phyloP scores from a whole-genome alignment of 1,140 invertebrate species.

The Acromyrmex echinatior region DNA sequence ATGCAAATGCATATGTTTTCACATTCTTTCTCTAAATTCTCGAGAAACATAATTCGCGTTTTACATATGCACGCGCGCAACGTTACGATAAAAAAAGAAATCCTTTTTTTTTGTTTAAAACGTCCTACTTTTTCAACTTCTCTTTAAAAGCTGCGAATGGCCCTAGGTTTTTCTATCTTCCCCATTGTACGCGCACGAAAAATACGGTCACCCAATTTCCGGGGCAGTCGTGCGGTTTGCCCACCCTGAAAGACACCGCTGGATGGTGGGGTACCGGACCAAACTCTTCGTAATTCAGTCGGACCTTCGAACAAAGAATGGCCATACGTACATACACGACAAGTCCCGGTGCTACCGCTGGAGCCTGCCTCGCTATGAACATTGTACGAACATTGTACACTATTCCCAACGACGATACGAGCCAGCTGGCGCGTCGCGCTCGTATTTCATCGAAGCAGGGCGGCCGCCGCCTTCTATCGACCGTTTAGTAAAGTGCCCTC shows the following conservation, averaged over 20 bases:
- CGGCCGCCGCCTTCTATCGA: conserved; percentile 60
- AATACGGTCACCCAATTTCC: conserved; percentile 30
- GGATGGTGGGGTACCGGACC: not conserved
- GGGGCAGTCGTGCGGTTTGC: conserved; percentile 17
- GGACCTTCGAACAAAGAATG: conserved; percentile 44
- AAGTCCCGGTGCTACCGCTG: conserved; percentile 27
- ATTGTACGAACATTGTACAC: conserved; percentile 48
- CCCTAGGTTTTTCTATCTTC: not conserved
- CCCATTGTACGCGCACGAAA: conserved; percentile 19
- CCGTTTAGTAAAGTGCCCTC: conserved; percentile 64
- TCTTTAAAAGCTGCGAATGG: not conserved
- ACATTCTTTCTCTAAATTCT: not conserved
- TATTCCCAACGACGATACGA: conserved; percentile 57
- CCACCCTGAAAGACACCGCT: conserved; percentile 23
- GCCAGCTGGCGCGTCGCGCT: conserved; percentile 55
- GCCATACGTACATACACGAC: conserved; percentile 42
- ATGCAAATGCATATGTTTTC: not conserved
- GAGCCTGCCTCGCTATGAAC: conserved; percentile 31
- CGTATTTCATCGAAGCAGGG: conserved; percentile 59
- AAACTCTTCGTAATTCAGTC: conserved; percentile 48
- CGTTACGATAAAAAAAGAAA: not conserved
- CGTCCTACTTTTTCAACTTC: not conserved
- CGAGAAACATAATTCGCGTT: not conserved
- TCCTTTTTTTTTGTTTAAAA: not conserved
- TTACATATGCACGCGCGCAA: not conserved